Evolutionary conservation across 2,797 vertebrate genomes (phyloP), one percentile per base, ranked within the genome.

Genomic region (Cuniculus paca): DNA sequence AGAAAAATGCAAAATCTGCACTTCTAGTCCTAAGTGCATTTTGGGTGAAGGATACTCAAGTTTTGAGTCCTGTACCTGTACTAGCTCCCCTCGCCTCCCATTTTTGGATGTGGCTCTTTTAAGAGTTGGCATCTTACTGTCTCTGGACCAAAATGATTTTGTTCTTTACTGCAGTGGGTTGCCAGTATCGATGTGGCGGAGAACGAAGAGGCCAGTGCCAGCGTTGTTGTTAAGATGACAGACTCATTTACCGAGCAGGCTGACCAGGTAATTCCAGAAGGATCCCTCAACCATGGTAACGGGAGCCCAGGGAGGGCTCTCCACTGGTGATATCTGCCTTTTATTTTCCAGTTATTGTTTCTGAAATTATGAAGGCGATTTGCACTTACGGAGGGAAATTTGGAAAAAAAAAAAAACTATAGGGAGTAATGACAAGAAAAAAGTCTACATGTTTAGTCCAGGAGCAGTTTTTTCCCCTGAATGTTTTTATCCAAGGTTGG

Each of bases 161-260:
- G 7, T 88, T 34, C 28, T 77, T 70, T 31, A 0, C 0, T 5
- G 2, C 95, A 99, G 99, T 99, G 99, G 99, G 99, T 99, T 6
- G 99, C 99, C 56, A 99, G 99, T 95, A 99, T 99, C 88, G 99
- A 99, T 81, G 98, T 99, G 81, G 98, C 92, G 11, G 99, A 99
- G 72, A 99, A 99, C 17, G 99, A 99, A 68, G 99, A 99, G 1
- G 99, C 99, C 6, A 99, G 98, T 13, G 99, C 99, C 28, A 99
- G 96, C 74, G 98, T 99, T 39, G 95, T 99, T 0, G 99, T 99
- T 82, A 99, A 98, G 97, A 94, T 98, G 98, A 98, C 98, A 0
- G 99, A 99, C 5, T 99, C 98, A 0, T 99, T 99, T 93, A 98
- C 98, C 0, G 99, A 99, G 90, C 99, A 99, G 97, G 99, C 99